These are phyloP conservation scores for Cherax quadricarinatus DNA, from an alignment of 1,140 invertebrate genomes.

Conservation along the genomic window DNA sequence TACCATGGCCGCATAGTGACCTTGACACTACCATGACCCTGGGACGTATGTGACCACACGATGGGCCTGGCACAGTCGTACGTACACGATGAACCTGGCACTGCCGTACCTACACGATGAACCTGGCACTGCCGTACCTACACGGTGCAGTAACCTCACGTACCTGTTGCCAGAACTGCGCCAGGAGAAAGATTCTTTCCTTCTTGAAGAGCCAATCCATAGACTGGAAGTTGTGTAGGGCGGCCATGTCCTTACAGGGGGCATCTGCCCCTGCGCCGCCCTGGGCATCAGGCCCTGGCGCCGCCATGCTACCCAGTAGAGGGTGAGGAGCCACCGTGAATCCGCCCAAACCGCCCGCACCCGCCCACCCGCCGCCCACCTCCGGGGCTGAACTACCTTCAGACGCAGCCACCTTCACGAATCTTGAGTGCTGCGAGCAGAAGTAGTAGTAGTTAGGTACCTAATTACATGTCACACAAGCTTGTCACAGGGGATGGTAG, in stretches of 20 bases:
- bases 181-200: constrained; percentile 92
- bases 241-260: constrained; percentile 77
- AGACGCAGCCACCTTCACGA: constrained; percentile 67
- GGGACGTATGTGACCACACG: background rate
- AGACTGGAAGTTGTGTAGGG: constrained; percentile 90
- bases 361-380: constrained; percentile 66
- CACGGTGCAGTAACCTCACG: constrained; percentile 43
- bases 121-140: background rate
- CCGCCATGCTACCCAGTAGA: constrained; percentile 71
- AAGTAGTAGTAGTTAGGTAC: constrained; percentile 30
- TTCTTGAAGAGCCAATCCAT: constrained; percentile 97
- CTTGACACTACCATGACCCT: background rate
- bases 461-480: constrained; percentile 45
- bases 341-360: constrained; percentile 58
- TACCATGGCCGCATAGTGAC: too few species aligned
- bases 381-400: constrained; percentile 65
- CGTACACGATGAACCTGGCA: background rate
- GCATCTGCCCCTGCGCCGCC: constrained; percentile 62
- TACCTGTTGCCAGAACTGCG: constrained; percentile 96
- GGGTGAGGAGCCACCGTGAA: constrained; percentile 70
- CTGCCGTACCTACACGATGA: background rate
- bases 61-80: background rate
- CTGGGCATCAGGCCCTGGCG: constrained; percentile 66
- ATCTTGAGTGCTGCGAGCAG: constrained; percentile 1
- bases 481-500: constrained; percentile 37